Evolutionary conservation across 2,888 invertebrate species (phyloP), one percentile per base, ranked within the genome.

Genomic region (Acleris holmiana): DNA sequence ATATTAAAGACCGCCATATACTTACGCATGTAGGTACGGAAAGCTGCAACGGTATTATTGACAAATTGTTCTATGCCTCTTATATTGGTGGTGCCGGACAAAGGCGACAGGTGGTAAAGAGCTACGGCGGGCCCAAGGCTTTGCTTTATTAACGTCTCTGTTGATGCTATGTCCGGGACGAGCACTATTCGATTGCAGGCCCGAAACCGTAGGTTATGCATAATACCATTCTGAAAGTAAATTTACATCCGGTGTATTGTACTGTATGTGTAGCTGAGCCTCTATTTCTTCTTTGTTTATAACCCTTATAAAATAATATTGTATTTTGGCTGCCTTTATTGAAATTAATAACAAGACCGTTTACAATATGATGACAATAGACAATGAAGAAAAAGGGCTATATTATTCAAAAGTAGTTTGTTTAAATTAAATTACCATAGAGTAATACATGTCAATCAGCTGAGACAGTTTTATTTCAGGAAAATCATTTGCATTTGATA

Each of bases 391-490:
- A n/a, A 29, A 8, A 2, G 8, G 29, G 29, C 8, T 25, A 6
- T 29, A 8, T 29, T 29, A 8, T 29, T 29, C 2, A 29, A 29
- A 29, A 29, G 29, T 29, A 29, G 8, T 29, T 29, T 29, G 4
- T 44, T 44, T 17, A 1, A 15, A 17, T 44, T 23, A 47, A n/a
- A 80, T 78, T 69, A 85, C 85, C 67, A 93, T 76, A 21, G 95
- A 95, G 77, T 96, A 96, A 79, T 95, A 96, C 94, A 95, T 94
- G 66, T 95, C 95, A 21, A 96, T 79, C 47, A 96, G 73, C 81
- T 96, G 95, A 0, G 95, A 96, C 0, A 96, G 77, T 73, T 91
- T 94, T 41, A 96, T 69, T 0, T 78, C 77, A 41, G 82, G 86
- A 92, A 94, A 94, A 0, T 75, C 70, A 6, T 77, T 77, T 15